Evolutionary conservation across 1,140 invertebrate genomes (phyloP).

Genomic region (Saccostrea echinata): DNA sequence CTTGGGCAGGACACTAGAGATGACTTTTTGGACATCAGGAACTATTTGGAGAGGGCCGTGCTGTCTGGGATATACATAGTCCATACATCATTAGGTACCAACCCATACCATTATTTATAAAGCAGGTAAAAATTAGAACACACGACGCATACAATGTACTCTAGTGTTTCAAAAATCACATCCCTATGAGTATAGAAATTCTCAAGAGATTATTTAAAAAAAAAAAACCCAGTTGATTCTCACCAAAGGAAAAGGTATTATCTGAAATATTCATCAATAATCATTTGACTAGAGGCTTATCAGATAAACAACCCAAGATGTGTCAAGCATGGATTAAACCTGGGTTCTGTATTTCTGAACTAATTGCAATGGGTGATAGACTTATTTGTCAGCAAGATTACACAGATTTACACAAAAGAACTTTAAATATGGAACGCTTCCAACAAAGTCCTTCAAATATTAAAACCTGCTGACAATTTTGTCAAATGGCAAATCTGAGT

Average conservation of each 20-base stretch:
- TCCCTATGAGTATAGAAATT: not conserved
- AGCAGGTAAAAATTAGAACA: not conserved
- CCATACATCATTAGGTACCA: not conserved
- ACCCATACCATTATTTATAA: not conserved
- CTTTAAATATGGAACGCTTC: slow-evolving; percentile 9
- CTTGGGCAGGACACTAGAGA: no score
- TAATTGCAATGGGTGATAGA: not conserved
- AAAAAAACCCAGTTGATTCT: not conserved
- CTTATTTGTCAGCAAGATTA: slow-evolving; percentile 16
- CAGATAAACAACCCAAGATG: not conserved
- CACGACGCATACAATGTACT: not conserved
- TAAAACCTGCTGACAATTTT: slow-evolving; percentile 14
- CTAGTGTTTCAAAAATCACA: not conserved
- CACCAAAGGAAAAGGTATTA: not conserved
- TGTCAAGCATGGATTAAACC: slow-evolving; percentile 3
- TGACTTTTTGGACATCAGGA: no score
- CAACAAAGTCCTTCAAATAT: not conserved
- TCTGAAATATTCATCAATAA: slow-evolving; percentile 32
- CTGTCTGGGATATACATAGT: not conserved
- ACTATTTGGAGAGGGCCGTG: no score
- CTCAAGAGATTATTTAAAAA: not conserved
- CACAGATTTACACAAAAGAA: not conserved
- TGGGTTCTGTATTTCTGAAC: not conserved
- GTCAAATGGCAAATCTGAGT: not conserved
- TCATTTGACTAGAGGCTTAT: not conserved